Conservation (phyloP, 2,797 vertebrate species). For the Rhyacichthys aspro region DNA sequence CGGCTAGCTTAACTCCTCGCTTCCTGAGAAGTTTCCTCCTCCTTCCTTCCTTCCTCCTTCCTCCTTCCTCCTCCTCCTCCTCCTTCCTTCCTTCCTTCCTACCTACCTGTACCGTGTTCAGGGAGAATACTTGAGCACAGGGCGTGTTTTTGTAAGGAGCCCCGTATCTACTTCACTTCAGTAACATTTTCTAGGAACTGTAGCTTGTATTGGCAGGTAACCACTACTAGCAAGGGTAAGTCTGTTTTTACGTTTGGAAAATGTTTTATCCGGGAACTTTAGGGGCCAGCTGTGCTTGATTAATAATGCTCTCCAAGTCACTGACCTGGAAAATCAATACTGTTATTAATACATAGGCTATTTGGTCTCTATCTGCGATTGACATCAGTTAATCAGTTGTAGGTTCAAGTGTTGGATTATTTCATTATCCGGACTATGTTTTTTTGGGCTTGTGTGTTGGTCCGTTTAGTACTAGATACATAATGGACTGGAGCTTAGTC, state of each 20-base stretch:
- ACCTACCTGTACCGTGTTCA: slow-evolving; percentile 38
- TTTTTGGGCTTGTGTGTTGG: no score
- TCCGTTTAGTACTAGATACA: no score
- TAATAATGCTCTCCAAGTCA: no score
- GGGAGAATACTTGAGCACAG: slow-evolving; percentile 11
- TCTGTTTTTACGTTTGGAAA: slow-evolving; percentile 2
- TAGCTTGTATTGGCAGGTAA: slow-evolving; percentile 4
- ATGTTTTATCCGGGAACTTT: no score
- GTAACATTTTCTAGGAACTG: slow-evolving; percentile 30
- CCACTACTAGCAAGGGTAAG: slow-evolving; percentile 50
- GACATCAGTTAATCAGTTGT: no score
- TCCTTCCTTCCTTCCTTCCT: slow-evolving; percentile 24
- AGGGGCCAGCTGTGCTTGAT: no score
- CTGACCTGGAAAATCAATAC: no score
- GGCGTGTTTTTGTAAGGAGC: slow-evolving; percentile 45
- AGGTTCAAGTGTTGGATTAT: no score
- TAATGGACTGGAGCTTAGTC: no score
- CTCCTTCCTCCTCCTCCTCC: slow-evolving; percentile 4
- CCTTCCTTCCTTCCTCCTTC: slow-evolving; percentile 23
- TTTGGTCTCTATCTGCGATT: no score
- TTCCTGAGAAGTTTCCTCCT: neutral
- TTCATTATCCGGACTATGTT: no score
- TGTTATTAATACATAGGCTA: no score
- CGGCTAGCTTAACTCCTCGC: neutral
- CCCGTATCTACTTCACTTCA: slow-evolving; percentile 16